phyloP scores from a whole-genome alignment of 2,113 vertebrate species.

The Eublepharis macularius region DNA sequence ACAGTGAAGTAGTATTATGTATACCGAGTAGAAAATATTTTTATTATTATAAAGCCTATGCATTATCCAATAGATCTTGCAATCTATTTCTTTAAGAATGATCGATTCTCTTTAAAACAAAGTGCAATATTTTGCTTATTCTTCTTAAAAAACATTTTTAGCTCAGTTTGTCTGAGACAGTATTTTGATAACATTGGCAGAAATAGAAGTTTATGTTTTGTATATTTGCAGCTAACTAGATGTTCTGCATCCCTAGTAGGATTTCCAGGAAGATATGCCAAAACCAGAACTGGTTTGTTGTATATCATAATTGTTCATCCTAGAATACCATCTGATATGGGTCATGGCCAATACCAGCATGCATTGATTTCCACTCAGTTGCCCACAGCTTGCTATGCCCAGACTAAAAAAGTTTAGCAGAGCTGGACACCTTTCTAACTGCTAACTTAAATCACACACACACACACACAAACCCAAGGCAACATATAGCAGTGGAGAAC shows the following conservation, averaged over 20 bases:
- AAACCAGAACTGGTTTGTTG: neutral
- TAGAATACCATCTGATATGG: neutral
- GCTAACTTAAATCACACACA: neutral
- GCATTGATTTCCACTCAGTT: neutral
- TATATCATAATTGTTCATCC: neutral
- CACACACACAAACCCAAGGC: too few species aligned
- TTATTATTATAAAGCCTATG: neutral
- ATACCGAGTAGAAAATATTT: neutral
- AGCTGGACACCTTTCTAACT: neutral
- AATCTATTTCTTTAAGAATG: neutral
- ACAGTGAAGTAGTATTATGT: too few species aligned
- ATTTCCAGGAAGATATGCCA: neutral
- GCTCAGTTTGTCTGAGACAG: rapidly evolving
- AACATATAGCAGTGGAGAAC: rapidly evolving
- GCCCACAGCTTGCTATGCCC: neutral
- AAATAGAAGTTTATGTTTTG: neutral
- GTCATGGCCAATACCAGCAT: neutral
- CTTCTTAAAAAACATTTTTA: neutral
- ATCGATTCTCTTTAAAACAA: neutral
- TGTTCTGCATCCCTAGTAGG: rapidly evolving
- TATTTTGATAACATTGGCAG: neutral
- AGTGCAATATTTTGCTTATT: neutral
- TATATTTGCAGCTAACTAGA: neutral
- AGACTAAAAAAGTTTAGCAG: neutral
- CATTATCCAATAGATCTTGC: neutral